Base-by-base conservation (phyloP, 2,113 vertebrate species). In the Scopus umbretta region DNA sequence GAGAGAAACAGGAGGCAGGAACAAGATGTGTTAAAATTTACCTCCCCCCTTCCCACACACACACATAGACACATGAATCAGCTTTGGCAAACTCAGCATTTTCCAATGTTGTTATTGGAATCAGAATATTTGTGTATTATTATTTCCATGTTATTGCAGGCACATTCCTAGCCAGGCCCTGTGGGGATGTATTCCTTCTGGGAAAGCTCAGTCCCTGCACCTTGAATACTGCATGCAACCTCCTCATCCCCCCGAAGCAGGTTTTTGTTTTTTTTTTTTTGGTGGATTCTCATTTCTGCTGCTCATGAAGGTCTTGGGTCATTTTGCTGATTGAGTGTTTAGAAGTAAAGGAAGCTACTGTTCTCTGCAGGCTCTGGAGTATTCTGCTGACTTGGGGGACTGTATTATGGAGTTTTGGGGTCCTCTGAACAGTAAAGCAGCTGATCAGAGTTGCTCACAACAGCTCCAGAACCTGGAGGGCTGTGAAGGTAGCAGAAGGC, bases 1-100 rank as follows among this genome's bases (percentile, higher is more conserved):
- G 75, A 68, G 86, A 82, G 83, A 82, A 97, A 92, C 74, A 93
- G 87, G 67, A 76, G 88, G 67, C 58, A 93, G 82, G 85, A 90
- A 38, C 7, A 87, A 89, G 70, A 92, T 75, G 70, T 92, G 78
- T 89, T 90, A 90, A 96, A 88, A 32, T 27, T n/a, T 59, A 61
- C 68, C 61, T 61, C n/a, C 9, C 1, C 2, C 6, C 7, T 2
- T 13, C 13, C 16, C 17, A n/a, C n/a, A n/a, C 38, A 36, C 4
- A 27, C 2, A 40, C 4, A 19, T 2, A 84, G 61, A 50, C 27
- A 38, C 43, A 72, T 89, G 78, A 92, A 92, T 97, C 91, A 90
- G 81, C 78, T 94, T 50, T 26, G 78, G 42, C 75, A 81, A 91
- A 65, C 36, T 94, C 88, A 90, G 62, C 45, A 0, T 87, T 92